Percentiles rank a stretch among this genome's conserved stretches.
These are phyloP conservation scores for Meiosimyza platycephala DNA, from an alignment of 2,888 invertebrate genomes.

Conservation along the genomic window DNA sequence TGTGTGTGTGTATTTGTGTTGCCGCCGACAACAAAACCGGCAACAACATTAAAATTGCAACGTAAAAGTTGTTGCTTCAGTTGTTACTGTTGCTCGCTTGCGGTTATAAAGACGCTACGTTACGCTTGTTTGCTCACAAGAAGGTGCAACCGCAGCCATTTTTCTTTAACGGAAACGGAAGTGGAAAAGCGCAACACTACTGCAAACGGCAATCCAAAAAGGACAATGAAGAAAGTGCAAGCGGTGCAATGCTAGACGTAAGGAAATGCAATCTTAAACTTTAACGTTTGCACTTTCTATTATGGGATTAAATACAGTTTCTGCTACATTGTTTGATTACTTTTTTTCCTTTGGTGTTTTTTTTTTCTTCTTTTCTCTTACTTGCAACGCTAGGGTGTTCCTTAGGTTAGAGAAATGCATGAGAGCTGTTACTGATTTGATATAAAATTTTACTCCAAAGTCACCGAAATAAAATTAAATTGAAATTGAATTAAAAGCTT, in stretches of 20 bases:
- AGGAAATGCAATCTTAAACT: conserved; percentile 36
- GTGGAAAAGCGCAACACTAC: conserved; percentile 4
- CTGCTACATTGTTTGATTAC: conserved; percentile 38
- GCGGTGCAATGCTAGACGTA: background rate
- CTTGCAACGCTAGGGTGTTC: background rate
- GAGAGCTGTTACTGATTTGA: no score
- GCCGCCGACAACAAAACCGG: background rate
- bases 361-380: background rate
- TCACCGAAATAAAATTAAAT: no score
- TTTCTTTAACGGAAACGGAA: conserved; percentile 25
- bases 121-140: background rate
- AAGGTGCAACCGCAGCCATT: conserved; percentile 21
- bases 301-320: conserved; percentile 38
- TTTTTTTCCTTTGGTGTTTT: background rate
- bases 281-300: conserved; percentile 31
- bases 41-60: conserved; percentile 29
- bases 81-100: conserved; percentile 5
- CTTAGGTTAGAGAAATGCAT: background rate
- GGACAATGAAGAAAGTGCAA: conserved; percentile 4
- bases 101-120: conserved; percentile 1
- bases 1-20: conserved; percentile 15
- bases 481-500: no score
- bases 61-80: background rate
- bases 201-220: background rate
- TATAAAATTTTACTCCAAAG: no score